phyloP scores from a whole-genome alignment of 2,797 vertebrate genomes.

The Poeciliopsis presidionis region DNA sequence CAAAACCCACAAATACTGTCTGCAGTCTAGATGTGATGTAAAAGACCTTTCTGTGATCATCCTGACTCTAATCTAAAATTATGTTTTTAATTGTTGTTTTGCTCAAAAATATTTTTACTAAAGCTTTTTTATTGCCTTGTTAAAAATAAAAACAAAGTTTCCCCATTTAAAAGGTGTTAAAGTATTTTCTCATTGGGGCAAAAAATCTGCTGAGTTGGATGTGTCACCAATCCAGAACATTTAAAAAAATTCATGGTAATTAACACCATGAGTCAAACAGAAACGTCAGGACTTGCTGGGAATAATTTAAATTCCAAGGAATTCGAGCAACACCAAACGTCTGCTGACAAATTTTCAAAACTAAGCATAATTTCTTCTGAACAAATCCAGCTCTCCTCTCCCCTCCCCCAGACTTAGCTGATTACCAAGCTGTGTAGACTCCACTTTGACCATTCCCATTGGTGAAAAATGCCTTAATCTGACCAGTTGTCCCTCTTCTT shows the following conservation, averaged over 20 bases:
- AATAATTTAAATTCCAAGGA: background rate
- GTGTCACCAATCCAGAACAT: slow-evolving; percentile 7
- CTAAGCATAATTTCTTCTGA: slow-evolving; percentile 13
- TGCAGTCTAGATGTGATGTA: background rate
- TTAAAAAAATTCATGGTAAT: slow-evolving; percentile 7
- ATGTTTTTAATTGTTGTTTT: background rate
- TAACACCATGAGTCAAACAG: background rate
- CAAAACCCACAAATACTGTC: background rate
- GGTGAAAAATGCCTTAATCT: slow-evolving; percentile 29
- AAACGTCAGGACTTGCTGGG: background rate
- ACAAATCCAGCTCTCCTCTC: slow-evolving; percentile 22
- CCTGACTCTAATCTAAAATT: background rate
- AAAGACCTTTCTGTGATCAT: background rate
- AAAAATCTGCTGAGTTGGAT: background rate
- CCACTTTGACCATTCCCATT: slow-evolving; percentile 23
- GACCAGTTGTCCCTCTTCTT: slow-evolving; percentile 1
- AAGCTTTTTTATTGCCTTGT: background rate
- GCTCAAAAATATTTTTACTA: background rate
- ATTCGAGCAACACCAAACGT: slow-evolving; percentile 8
- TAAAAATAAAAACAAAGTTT: background rate
- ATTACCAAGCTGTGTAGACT: slow-evolving; percentile 33
- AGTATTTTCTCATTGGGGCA: background rate
- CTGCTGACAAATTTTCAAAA: slow-evolving; percentile 11
- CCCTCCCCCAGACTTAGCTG: slow-evolving; percentile 52
- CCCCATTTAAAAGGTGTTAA: background rate